Base-by-base conservation (phyloP, 2,113 vertebrate species). In the Echinops telfairi region DNA sequence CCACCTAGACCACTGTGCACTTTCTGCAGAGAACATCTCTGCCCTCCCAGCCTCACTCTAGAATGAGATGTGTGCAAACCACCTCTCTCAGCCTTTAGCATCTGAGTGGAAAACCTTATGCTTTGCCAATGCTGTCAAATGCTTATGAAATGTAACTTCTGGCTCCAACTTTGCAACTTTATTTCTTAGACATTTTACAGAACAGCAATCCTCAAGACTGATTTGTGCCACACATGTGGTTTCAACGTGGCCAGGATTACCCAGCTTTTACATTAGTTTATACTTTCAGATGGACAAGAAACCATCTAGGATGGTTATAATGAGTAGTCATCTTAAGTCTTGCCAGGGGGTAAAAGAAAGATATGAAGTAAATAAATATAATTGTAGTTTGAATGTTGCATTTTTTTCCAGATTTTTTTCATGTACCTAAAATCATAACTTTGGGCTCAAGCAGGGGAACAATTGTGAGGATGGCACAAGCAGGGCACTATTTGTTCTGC, bases 111-210 rank as follows among this genome's bases (percentile, higher is more conserved):
- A 84, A 84, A 70, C 70, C 60, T 47, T 84, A 23, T 0, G 7
- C 47, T 58, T 40, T 90, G 11, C 86, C 87, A 89, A 9, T 81
- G 15, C 6, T 31, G 36, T 92, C 77, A 84, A 58, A 84, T 57
- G n/a, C 29, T 95, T 82, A 76, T 84, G 58, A 92, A 88, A 91
- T 76, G 70, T 47, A 92, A 94, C 86, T 83, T 73, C 64, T 84
- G 53, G 78, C 79, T 91, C 43, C n/a, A 82, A 27, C 40, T 93
- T 90, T 9, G 15, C 95, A 95, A 96, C 10, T 60, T 11, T 7
- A 66, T 85, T 94, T 95, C 88, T 64, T 82, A 91, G 68, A 88
- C 87, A 82, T 60, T 87, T 15, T 19, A 11, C 19, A 78, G 43
- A 89, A 66, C 29, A n/a, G 11, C 6, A 29, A 5, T 31, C 36